These are phyloP conservation scores for Mesocricetus auratus DNA, from an alignment of 2,113 vertebrate species.

Conservation along the genomic window DNA sequence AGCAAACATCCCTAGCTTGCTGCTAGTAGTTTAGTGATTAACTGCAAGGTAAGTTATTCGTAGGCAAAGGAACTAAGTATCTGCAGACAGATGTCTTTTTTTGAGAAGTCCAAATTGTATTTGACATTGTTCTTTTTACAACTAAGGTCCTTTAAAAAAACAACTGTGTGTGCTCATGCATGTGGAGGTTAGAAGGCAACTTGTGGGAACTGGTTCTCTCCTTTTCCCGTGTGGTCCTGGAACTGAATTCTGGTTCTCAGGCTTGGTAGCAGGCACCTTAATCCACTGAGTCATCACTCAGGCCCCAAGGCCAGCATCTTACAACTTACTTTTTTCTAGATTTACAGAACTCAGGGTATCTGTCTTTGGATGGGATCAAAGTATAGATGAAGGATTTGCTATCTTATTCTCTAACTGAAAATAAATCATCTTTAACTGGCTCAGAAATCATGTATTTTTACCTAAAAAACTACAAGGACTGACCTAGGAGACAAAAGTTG, in stretches of 20 bases:
- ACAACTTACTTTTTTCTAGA: not conserved
- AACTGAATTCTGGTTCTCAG: not conserved
- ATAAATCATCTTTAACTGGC: not conserved
- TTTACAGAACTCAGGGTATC: not conserved
- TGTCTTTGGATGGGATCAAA: not conserved
- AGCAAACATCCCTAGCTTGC: not conserved
- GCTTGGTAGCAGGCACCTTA: not conserved
- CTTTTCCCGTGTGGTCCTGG: too few species aligned
- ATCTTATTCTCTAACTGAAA: not conserved
- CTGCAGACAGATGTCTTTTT: not conserved
- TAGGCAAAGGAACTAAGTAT: not conserved
- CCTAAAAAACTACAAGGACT: not conserved
- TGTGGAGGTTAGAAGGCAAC: not conserved
- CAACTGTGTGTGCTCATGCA: too few species aligned
- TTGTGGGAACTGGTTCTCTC: not conserved
- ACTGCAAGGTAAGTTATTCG: not conserved
- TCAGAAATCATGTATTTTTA: not conserved
- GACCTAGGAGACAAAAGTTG: not conserved
- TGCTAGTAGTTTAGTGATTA: not conserved
- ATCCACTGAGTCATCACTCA: not conserved
- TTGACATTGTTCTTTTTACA: not conserved
- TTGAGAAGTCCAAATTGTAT: not conserved
- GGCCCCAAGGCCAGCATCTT: not conserved
- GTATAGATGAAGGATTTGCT: not conserved
- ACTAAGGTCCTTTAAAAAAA: not conserved